Percentiles rank a stretch among this genome's conserved stretches.
Conservation (phyloP, 2,113 vertebrate genomes). For the Chionodraco myersi region DNA sequence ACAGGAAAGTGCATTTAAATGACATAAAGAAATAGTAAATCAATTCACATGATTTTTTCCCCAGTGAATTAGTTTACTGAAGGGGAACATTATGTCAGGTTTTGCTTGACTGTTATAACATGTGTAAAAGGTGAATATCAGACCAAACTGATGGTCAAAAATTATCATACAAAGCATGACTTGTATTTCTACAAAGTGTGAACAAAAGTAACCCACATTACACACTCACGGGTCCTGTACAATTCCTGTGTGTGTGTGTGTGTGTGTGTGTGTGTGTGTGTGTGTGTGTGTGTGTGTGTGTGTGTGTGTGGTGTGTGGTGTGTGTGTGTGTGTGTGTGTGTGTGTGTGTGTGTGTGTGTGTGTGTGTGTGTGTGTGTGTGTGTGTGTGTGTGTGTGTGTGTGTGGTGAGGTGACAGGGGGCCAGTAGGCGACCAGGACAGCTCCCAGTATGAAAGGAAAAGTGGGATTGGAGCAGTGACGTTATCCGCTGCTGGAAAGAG, state of each 20-base stretch:
- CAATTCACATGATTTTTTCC: no score
- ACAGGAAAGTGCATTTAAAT: background rate
- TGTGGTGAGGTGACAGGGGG: constrained; percentile 19
- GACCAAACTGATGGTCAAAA: background rate
- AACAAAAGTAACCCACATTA: background rate
- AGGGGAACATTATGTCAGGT: background rate
- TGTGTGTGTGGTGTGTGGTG: background rate
- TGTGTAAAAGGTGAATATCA: background rate
- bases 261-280: constrained; percentile 10
- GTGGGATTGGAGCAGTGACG: constrained; percentile 83
- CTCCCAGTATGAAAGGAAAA: constrained; percentile 78
- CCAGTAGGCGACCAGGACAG: constrained; percentile 42
- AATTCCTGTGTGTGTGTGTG: background rate
- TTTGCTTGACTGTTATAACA: background rate
- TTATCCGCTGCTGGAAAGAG: constrained; percentile 71
- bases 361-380: background rate
- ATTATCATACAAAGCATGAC: background rate
- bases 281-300: background rate
- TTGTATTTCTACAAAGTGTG: background rate
- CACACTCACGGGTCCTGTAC: background rate
- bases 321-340: background rate
- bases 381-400: background rate
- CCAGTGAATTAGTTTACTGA: no score
- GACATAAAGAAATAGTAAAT: background rate
- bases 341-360: background rate